phyloP scores from a whole-genome alignment of 2,797 vertebrate genomes.

The Ceryle rudis region DNA sequence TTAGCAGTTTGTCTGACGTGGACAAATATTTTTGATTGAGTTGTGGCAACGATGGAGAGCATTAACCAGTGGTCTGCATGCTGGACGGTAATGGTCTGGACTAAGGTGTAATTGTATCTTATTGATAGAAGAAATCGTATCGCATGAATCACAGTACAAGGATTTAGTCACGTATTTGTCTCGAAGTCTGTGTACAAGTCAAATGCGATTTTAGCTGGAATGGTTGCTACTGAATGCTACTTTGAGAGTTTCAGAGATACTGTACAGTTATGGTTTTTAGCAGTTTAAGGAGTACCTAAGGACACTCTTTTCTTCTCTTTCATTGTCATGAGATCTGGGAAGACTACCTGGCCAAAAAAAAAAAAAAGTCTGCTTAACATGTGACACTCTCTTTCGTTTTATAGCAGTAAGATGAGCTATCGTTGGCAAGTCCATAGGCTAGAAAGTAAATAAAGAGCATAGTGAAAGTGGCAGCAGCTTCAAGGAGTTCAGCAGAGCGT shows the following conservation, averaged over 20 bases:
- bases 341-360: neutral
- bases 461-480: neutral
- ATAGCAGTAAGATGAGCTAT: neutral
- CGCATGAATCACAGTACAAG: neutral
- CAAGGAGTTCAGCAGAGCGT: neutral
- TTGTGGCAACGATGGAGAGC: neutral
- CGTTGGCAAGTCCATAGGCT: neutral
- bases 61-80: neutral
- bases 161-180: neutral
- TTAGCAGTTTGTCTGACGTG: neutral
- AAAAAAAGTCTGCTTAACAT: neutral
- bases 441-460: neutral
- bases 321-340: neutral
- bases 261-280: neutral
- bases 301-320: neutral
- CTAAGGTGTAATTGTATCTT: neutral
- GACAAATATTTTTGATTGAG: neutral
- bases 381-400: neutral
- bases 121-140: neutral
- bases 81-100: neutral
- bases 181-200: neutral
- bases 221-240: neutral
- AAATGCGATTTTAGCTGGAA: neutral
- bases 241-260: neutral
- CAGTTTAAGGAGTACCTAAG: neutral